Evolutionary conservation across 2,797 vertebrate species (phyloP).

Genomic region (Gymnothorax javanicus): DNA sequence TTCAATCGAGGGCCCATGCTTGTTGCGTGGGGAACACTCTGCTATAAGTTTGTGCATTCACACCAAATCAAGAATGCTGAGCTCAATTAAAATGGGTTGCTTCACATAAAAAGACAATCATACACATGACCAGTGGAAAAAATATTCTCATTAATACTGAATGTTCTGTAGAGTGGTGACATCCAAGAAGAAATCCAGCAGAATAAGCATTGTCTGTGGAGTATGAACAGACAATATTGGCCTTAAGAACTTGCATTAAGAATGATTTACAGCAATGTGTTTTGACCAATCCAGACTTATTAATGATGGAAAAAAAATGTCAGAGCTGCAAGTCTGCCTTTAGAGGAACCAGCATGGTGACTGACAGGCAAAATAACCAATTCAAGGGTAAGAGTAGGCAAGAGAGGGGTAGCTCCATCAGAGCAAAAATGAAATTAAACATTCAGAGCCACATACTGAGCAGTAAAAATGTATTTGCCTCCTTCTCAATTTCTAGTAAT

Average conservation of each 20-base stretch:
- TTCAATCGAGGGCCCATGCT: slow-evolving; percentile 15
- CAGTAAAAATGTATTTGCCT: no score
- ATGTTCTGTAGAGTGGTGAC: background rate
- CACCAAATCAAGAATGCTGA: background rate
- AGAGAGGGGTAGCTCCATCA: background rate
- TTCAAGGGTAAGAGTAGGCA: background rate
- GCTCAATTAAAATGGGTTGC: background rate
- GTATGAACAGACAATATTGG: background rate
- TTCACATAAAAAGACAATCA: background rate
- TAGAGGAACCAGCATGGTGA: background rate
- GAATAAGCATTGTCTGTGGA: background rate
- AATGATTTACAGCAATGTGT: background rate
- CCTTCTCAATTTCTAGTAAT: no score
- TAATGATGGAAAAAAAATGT: background rate
- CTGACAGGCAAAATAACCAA: background rate
- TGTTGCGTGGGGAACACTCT: background rate
- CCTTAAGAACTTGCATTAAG: background rate
- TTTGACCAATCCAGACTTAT: background rate
- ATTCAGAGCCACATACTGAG: no score
- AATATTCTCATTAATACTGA: background rate
- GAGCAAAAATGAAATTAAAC: no score
- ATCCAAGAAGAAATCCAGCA: background rate
- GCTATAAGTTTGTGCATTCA: slow-evolving; percentile 4
- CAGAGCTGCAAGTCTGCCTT: background rate
- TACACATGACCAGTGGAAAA: background rate